These are phyloP conservation scores for Lochmaea crataegi DNA, from an alignment of 2,888 invertebrate genomes.

Conservation along the genomic window DNA sequence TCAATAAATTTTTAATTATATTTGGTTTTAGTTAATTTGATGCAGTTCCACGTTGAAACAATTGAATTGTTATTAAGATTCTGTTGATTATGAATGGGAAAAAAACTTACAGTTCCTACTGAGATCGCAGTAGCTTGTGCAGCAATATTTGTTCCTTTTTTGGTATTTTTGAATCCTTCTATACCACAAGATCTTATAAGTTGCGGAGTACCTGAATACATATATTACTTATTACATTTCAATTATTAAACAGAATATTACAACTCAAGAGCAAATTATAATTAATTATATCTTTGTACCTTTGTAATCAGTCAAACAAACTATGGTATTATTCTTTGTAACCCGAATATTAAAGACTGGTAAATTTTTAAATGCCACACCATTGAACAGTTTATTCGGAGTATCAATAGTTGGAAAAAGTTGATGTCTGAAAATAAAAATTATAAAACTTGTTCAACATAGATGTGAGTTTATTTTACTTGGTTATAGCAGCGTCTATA, in stretches of 20 bases:
- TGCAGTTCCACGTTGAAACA: no score
- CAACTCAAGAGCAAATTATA: no score
- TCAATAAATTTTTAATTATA: no score
- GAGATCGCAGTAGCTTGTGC: constrained; percentile 93
- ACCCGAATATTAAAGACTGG: constrained; percentile 87
- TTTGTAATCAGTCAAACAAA: constrained; percentile 77
- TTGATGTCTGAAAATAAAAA: constrained; percentile 70
- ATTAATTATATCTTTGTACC: constrained; percentile 64
- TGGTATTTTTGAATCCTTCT: constrained; percentile 95
- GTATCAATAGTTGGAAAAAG: constrained; percentile 82
- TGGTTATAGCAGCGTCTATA: constrained; percentile 73
- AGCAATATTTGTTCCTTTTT: constrained; percentile 96
- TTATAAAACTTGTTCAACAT: neutral
- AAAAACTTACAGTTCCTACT: constrained; percentile 73
- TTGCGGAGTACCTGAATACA: constrained; percentile 67
- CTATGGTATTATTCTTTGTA: constrained; percentile 89
- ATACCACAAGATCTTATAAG: constrained; percentile 82
- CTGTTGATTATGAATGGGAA: no score
- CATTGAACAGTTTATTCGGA: constrained; percentile 78
- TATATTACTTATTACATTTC: neutral
- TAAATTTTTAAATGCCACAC: constrained; percentile 80
- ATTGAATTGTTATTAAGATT: no score
- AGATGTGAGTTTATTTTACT: constrained; percentile 65
- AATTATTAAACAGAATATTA: no score
- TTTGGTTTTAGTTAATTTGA: no score